Base-by-base conservation (phyloP, 2,113 vertebrate species). In the Eidolon helvum region DNA sequence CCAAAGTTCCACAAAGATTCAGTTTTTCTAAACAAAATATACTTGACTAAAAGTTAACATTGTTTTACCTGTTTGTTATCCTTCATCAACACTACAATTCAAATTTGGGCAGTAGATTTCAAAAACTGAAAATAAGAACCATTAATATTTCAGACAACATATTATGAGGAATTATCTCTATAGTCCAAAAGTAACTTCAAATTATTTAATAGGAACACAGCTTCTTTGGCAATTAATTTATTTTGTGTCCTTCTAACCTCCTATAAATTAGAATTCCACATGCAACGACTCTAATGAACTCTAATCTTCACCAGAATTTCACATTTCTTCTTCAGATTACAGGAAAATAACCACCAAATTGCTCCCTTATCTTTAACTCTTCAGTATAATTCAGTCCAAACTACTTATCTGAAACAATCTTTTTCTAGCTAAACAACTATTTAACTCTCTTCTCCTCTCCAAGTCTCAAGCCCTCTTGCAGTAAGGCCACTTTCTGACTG, bases 251-350 rank as follows among this genome's bases (percentile, higher is more conserved):
- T 26, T 95, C 40, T 91, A 91, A 87, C 79, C n/a, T 65, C 10
- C 21, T 74, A 9, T 63, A 96, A 94, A 95, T 94, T 87, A 96
- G 26, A 94, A 69, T 90, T 92, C n/a, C 33, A 68, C 28, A 83
- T 7, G 0, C 0, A 72, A 22, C 33, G 24, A 86, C 21, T 86
- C 68, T 26, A 22, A 50, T 50, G 45, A 78, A 59, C 0, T 57
- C 30, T 82, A 83, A 83, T 91, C 40, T 66, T 59, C 71, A 79
- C 72, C 91, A 94, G 5, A 4, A 95, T 66, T 14, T 90, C 59
- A 50, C 7, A 59, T 26, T 95, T 96, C 65, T 65, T 53, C 93
- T 74, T 15, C 50, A 61, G 30, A 95, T 74, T 19, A 26, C 10
- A 89, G 61, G 2, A 79, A 93, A 94, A 90, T 75, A 61, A 18